Evolutionary conservation across 2,888 invertebrate species (phyloP), one percentile per base, ranked within the genome.

Genomic region (Geotrupes spiniger): DNA sequence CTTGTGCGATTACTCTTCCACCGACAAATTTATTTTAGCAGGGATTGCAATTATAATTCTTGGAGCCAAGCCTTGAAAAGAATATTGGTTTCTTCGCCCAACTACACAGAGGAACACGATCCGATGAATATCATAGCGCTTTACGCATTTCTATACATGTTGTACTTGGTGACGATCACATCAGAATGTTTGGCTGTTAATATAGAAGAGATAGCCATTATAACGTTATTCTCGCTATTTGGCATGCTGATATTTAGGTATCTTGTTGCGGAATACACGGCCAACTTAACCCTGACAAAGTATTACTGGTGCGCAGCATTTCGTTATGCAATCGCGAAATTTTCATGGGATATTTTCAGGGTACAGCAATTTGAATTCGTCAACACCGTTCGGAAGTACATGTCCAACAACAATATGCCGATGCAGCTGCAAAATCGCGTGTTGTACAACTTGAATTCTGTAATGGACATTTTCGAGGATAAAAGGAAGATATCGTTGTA

Each of bases 361-460:
- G 43, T 48, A 14, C 16, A 42, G 10, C 43, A 38, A 25, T n/a
- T 42, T 33, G 49, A 49, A 16, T 49, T 45, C 14, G 36, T 37
- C 8, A 40, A 45, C 10, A 36, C 41, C 3, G 41, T 28, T 1
- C 29, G 21, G 25, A 21, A 15, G 4, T 45, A 41, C 15, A 49
- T 49, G 45, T n/a, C 11, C 2, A 12, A 28, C 12, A 29, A 2
- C 3, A 39, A 42, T 1, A 42, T 45, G 28, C 40, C 39, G 5
- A 33, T 29, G 14, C 11, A 36, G 9, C 17, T 49, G 3, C 36
- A 37, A 31, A n/a, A 9, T 3, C 36, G 49, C 25, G 45, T 49
- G 8, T 28, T 44, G n/a, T 14, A 31, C 1, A 38, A 33, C 11
- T 28, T 49, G 12, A 40, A 49, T 25, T 39, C 43, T 5, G 40